A percentile compares a stretch with the other conserved stretches of the same genome.
phyloP scores from a whole-genome alignment of 2,888 invertebrate genomes.

The Tachina grossa region DNA sequence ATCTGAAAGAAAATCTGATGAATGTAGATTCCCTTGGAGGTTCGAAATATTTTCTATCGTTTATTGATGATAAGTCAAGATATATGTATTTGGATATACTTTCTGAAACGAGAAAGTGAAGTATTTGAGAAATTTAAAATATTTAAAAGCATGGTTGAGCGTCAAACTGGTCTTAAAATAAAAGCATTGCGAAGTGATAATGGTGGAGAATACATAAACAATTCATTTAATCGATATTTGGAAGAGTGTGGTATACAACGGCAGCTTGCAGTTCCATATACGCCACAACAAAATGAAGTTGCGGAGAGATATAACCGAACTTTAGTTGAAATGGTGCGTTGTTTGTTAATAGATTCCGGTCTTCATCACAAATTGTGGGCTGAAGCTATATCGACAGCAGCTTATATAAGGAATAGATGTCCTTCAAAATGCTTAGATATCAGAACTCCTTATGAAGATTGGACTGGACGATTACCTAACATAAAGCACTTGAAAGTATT shows the following conservation, averaged over 20 bases:
- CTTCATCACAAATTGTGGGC: constrained; percentile 73
- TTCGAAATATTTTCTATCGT: neutral
- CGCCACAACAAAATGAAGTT: too few relatives aligned
- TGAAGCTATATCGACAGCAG: constrained; percentile 69
- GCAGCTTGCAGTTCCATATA: too few relatives aligned
- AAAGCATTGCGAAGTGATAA: constrained; percentile 46
- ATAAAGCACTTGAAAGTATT: too few relatives aligned
- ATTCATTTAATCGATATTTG: too few relatives aligned
- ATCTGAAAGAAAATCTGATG: constrained; percentile 49
- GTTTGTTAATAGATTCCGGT: constrained; percentile 73
- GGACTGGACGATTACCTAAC: too few relatives aligned
- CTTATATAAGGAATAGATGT: constrained; percentile 65
- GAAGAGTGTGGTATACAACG: too few relatives aligned
- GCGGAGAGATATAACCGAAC: too few relatives aligned
- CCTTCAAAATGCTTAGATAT: constrained; percentile 53
- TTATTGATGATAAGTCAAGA: constrained; percentile 35
- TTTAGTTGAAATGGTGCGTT: constrained; percentile 74
- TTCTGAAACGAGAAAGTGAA: constrained; percentile 45
- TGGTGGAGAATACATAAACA: too few relatives aligned
- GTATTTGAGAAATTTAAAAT: constrained; percentile 53
- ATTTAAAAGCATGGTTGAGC: constrained; percentile 45
- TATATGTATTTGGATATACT: constrained; percentile 44
- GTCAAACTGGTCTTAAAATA: constrained; percentile 48
- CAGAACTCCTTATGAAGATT: constrained; percentile 49
- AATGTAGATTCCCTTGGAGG: constrained; percentile 11